Evolutionary conservation across 1,140 invertebrate genomes (phyloP).

Genomic region (Tetramorium simillimum): DNA sequence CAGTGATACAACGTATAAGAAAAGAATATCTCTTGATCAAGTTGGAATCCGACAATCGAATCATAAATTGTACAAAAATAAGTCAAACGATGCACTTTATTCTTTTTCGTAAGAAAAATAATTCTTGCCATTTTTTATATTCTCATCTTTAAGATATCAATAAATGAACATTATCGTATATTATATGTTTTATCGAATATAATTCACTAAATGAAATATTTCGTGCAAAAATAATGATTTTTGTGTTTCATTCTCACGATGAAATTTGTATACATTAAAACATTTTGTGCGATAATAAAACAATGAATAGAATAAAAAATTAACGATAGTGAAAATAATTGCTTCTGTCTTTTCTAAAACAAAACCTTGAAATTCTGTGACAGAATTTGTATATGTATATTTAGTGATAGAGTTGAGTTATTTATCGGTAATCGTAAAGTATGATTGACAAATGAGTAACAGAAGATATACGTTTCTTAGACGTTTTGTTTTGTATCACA

Average conservation of each 20-base stretch:
- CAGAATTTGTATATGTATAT: neutral
- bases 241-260: neutral
- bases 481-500: neutral
- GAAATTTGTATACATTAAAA: neutral
- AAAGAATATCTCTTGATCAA: neutral
- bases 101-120: neutral
- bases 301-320: neutral
- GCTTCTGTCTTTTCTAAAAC: neutral
- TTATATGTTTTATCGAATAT: neutral
- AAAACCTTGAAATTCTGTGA: neutral
- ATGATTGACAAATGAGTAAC: neutral
- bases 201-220: neutral
- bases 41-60: neutral
- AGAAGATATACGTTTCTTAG: neutral
- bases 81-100: neutral
- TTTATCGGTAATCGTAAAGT: neutral
- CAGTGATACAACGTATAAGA: neutral
- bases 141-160: neutral
- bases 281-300: neutral
- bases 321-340: neutral
- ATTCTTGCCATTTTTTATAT: neutral
- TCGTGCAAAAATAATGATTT: neutral
- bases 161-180: neutral
- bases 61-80: neutral
- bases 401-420: neutral